phyloP scores from a whole-genome alignment of 2,888 invertebrate species.

The Nyleta sp. region DNA sequence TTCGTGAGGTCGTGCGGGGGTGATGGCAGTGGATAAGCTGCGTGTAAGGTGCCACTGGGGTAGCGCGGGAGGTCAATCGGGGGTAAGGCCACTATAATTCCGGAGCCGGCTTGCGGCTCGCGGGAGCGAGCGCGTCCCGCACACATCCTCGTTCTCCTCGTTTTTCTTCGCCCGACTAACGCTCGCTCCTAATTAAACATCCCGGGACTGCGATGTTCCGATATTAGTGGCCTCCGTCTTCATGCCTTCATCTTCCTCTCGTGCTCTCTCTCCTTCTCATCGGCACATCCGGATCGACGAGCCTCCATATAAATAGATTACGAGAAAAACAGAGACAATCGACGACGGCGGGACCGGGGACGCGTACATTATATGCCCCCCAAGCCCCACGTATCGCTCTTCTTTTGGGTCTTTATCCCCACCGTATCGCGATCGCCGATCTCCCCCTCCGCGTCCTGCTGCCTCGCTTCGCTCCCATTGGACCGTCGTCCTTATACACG shows the following conservation, averaged over 20 bases:
- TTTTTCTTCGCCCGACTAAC: constrained; percentile 71
- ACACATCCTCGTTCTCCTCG: constrained; percentile 62
- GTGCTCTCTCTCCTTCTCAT: constrained; percentile 68
- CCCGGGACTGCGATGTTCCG: constrained; percentile 81
- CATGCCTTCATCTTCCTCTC: constrained; percentile 62
- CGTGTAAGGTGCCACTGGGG: constrained; percentile 68
- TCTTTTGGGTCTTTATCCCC: constrained; percentile 50
- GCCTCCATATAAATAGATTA: constrained; percentile 64
- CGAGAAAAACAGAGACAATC: constrained; percentile 66
- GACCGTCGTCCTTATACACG: constrained; percentile 30
- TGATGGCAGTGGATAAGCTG: constrained; percentile 79
- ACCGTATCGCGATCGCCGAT: constrained; percentile 56
- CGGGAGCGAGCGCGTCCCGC: constrained; percentile 60
- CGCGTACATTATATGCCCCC: constrained; percentile 63
- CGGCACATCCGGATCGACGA: constrained; percentile 64
- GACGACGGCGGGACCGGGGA: constrained; percentile 59
- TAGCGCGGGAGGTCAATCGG: constrained; percentile 63
- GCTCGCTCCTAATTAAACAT: constrained; percentile 82
- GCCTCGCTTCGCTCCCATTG: constrained; percentile 57
- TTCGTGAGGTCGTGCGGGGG: constrained; percentile 71
- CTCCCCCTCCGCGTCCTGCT: constrained; percentile 53
- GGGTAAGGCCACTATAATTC: constrained; percentile 70
- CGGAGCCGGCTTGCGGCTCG: constrained; percentile 65
- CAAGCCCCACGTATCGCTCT: constrained; percentile 51
- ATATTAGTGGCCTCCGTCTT: constrained; percentile 76